phyloP scores from a whole-genome alignment of 2,797 vertebrate species.

The Threskiornis aethiopicus region DNA sequence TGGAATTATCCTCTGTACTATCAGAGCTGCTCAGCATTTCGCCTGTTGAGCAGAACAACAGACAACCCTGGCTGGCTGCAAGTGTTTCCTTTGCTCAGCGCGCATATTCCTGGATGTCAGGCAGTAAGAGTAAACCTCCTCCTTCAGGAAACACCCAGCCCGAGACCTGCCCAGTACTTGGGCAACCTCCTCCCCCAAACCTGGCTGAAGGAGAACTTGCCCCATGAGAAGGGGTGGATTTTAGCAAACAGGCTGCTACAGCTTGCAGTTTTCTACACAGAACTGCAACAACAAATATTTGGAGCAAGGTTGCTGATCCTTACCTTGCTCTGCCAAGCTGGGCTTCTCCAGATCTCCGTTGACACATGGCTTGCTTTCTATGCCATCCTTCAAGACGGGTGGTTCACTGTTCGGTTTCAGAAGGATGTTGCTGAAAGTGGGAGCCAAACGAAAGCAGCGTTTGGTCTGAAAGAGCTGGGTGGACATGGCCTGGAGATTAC shows the following conservation, averaged over 20 bases:
- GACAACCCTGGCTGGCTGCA: neutral
- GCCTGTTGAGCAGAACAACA: neutral
- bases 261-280: neutral
- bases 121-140: neutral
- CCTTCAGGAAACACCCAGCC: neutral
- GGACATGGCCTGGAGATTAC: slow-evolving; percentile 97
- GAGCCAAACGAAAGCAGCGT: slow-evolving; percentile 94
- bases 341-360: slow-evolving; percentile 72
- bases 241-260: neutral
- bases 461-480: slow-evolving; percentile 95
- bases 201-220: neutral
- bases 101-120: neutral
- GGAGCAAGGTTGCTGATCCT: fast-evolving
- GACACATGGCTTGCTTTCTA: slow-evolving; percentile 66
- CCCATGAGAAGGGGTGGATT: neutral
- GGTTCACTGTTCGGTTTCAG: slow-evolving; percentile 77
- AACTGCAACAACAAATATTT: neutral
- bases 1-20: neutral
- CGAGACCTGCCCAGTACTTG: neutral
- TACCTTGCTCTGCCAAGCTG: slow-evolving; percentile 71
- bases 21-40: neutral
- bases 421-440: slow-evolving; percentile 94
- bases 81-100: neutral
- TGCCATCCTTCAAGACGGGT: neutral
- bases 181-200: neutral